Evolutionary conservation across 2,888 invertebrate species (phyloP), one percentile per base, ranked within the genome.

Genomic region (Ichneumoninae sp.): DNA sequence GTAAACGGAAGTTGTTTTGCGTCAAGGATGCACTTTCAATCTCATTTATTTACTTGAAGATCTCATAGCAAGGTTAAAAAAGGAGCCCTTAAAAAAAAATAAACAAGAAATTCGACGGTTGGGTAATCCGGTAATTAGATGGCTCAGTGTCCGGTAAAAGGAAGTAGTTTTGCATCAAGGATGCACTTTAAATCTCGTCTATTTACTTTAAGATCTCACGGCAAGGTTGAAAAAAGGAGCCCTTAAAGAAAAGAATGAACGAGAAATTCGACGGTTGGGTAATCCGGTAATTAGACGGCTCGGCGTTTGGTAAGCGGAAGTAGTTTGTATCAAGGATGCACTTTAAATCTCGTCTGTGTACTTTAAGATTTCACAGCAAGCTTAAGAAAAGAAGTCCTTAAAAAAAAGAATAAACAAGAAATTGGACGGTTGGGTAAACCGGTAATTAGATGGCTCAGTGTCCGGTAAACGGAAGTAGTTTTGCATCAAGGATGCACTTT

Each of bases 251-350:
- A 0, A 33, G 30, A 0, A 33, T 5, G 6, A 33, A 33, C 33
- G 6, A 33, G 33, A 33, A 33, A 76, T 71, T 54, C 66, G 16
- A 44, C 22, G 65, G 10, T 68, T 47, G 40, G 57, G 44, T 74
- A 57, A 74, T 47, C 73, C 68, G 73, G 30, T 68, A 73, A 73
- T 57, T 40, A 40, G 40, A 40, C 40, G 8, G 8, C 40, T 8
- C 40, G 8, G 40, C 8, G 40, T 40, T 3, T 8, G 40, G 8
- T 36, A 13, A 54, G 36, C 52, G 70, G 70, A 70, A 57, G 44
- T 63, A 54, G 19, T 54, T 19, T 54, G 7, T 22, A 54, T 54
- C 54, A 8, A 8, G 40, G 40, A 40, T 40, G 40, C 22, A 22
- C 54, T 19, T 54, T 8, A 22, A 54, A 22, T 54, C 6, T 57